phyloP scores from a whole-genome alignment of 2,797 vertebrate genomes.

The Falco berigora region DNA sequence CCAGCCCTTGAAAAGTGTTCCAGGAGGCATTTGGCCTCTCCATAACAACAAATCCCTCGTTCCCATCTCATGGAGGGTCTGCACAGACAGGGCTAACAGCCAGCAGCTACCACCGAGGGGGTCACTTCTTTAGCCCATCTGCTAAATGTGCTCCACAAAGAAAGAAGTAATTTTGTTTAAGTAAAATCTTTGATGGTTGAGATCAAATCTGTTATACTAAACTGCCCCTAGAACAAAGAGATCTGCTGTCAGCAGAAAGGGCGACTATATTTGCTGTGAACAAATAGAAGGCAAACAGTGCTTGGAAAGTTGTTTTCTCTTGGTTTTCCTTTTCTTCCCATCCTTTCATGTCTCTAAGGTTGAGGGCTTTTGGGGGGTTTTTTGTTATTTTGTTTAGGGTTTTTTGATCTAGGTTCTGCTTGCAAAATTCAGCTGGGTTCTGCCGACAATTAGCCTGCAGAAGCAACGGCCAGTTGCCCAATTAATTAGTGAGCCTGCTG shows the following conservation, averaged over 20 bases:
- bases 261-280: background rate
- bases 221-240: background rate
- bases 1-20: background rate
- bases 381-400: background rate
- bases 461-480: background rate
- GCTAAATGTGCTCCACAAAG: background rate
- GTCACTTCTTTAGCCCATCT: background rate
- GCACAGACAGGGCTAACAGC: background rate
- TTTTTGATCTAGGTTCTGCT: background rate
- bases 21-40: background rate
- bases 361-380: background rate
- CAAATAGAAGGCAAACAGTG: background rate
- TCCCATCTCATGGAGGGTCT: background rate
- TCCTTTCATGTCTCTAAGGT: background rate
- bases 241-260: background rate
- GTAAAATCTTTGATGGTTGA: background rate
- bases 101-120: background rate
- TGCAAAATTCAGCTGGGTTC: background rate
- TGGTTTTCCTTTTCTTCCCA: background rate
- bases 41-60: rapidly evolving
- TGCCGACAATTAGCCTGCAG: background rate
- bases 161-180: background rate
- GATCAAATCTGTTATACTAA: background rate
- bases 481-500: background rate
- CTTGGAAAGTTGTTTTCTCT: background rate